Conservation (phyloP, 1,140 invertebrate species). For the Heterodera schachtii region DNA sequence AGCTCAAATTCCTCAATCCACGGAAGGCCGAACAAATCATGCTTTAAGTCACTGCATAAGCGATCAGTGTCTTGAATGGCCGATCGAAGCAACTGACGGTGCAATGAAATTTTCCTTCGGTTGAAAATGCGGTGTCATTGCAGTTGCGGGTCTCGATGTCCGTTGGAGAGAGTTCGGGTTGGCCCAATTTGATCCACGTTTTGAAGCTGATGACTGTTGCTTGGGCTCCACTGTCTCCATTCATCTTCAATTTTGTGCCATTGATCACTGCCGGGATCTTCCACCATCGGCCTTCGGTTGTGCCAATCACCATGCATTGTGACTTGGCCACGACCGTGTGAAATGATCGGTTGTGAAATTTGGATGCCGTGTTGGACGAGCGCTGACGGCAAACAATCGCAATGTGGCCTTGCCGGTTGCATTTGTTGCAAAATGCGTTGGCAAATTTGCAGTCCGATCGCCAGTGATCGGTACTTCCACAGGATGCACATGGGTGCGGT, state of each 20-base stretch:
- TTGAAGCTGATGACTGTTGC: not conserved
- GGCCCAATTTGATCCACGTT: slow-evolving; percentile 17
- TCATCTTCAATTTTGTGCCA: not conserved
- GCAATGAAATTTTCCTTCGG: slow-evolving; percentile 11
- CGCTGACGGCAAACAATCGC: not conserved
- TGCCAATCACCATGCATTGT: not conserved
- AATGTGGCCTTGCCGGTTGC: slow-evolving; percentile 11
- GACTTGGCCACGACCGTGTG: not conserved
- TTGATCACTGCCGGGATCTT: not conserved
- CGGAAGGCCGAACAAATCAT: slow-evolving; percentile 15
- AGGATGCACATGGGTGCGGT: too few relatives aligned
- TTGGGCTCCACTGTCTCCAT: slow-evolving; percentile 11
- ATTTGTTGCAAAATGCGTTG: not conserved
- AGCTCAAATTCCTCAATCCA: slow-evolving; percentile 14
- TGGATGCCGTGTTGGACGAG: not conserved
- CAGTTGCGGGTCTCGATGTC: slow-evolving; percentile 12
- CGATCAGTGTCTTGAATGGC: not conserved
- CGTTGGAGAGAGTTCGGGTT: not conserved
- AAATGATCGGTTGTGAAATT: not conserved
- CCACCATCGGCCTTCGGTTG: not conserved
- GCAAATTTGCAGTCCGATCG: not conserved
- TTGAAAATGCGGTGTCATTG: not conserved
- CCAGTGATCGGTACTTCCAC: slow-evolving; percentile 12
- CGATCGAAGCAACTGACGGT: not conserved
- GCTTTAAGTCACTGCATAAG: slow-evolving; percentile 3